Evolutionary conservation across 2,888 invertebrate genomes (phyloP).

Genomic region (Phengaris arion): DNA sequence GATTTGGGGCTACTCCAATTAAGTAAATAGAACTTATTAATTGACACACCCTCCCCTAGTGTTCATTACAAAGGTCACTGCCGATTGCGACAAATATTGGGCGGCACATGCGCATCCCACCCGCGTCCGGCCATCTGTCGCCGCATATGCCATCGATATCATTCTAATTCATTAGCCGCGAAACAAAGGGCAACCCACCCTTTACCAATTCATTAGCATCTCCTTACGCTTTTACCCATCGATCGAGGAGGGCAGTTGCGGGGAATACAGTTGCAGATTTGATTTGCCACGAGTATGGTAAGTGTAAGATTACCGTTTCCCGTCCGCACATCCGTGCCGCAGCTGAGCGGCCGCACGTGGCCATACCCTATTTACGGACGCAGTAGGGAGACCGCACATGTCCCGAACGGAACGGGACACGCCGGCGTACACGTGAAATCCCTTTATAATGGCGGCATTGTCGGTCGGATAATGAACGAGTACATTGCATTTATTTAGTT

Average conservation of each 20-base stretch:
- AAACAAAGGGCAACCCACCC: constrained; percentile 60
- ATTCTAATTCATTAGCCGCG: constrained; percentile 73
- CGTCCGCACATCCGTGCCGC: constrained; percentile 76
- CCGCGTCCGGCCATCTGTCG: constrained; percentile 77
- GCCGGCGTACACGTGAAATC: constrained; percentile 76
- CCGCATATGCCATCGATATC: constrained; percentile 72
- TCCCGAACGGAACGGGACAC: constrained; percentile 78
- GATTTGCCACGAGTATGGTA: constrained; percentile 55
- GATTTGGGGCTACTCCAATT: constrained; percentile 13
- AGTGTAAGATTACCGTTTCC: constrained; percentile 77
- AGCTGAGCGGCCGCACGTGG: constrained; percentile 79
- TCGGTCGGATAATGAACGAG: constrained; percentile 75
- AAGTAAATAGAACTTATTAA: constrained; percentile 30
- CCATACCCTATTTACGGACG: constrained; percentile 79
- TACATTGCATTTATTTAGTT: constrained; percentile 77
- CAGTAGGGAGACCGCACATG: constrained; percentile 77
- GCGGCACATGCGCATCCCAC: constrained; percentile 62
- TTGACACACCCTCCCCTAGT: constrained; percentile 39
- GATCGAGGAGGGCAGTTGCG: not conserved
- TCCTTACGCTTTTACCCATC: not conserved
- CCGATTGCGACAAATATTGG: constrained; percentile 68
- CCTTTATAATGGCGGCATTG: constrained; percentile 77
- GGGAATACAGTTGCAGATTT: constrained; percentile 35
- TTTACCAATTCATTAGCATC: constrained; percentile 48
- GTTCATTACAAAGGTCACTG: constrained; percentile 52